phyloP scores from a whole-genome alignment of 2,888 invertebrate genomes.

The Prosopocoilus inquinatus region DNA sequence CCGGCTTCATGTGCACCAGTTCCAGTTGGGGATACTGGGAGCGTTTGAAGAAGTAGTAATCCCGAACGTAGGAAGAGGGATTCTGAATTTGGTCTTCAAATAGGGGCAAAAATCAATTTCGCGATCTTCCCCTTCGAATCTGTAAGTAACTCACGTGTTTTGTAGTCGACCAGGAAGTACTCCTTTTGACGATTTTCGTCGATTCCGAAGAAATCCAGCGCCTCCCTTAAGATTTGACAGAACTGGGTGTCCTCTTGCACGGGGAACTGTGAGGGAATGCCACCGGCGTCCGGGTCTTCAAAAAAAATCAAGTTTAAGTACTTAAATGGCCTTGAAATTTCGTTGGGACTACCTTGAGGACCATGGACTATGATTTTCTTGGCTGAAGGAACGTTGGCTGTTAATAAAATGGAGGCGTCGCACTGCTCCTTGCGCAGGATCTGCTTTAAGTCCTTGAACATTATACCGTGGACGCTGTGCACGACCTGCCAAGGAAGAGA shows the following conservation, averaged over 20 bases:
- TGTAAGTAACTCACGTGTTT: slow-evolving; percentile 76
- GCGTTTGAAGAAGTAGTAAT: slow-evolving; percentile 72
- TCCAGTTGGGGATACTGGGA: slow-evolving; percentile 97
- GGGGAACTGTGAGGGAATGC: slow-evolving; percentile 97
- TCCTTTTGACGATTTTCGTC: slow-evolving; percentile 85
- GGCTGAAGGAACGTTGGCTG: slow-evolving; percentile 98
- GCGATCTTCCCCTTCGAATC: neutral
- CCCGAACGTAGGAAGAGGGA: slow-evolving; percentile 91
- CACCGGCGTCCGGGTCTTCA: slow-evolving; percentile 80
- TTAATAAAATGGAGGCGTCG: slow-evolving; percentile 94
- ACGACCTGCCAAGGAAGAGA: slow-evolving; percentile 67
- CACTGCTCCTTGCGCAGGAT: slow-evolving; percentile 98
- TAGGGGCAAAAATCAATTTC: neutral
- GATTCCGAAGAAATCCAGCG: slow-evolving; percentile 95
- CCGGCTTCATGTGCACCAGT: slow-evolving; percentile 88
- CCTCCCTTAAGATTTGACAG: slow-evolving; percentile 89
- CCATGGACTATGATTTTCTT: slow-evolving; percentile 99
- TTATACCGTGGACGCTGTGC: slow-evolving; percentile 97
- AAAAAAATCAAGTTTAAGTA: neutral
- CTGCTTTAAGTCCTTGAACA: slow-evolving; percentile 99
- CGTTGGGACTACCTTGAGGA: slow-evolving; percentile 60
- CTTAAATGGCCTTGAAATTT: neutral
- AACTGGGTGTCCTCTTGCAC: slow-evolving; percentile 98
- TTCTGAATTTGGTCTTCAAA: slow-evolving; percentile 91
- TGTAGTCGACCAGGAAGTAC: slow-evolving; percentile 96